Percentiles rank a stretch among this genome's conserved stretches.
These are phyloP conservation scores for Trachymyrmex septentrionalis DNA, from an alignment of 1,140 invertebrate genomes.

Conservation along the genomic window DNA sequence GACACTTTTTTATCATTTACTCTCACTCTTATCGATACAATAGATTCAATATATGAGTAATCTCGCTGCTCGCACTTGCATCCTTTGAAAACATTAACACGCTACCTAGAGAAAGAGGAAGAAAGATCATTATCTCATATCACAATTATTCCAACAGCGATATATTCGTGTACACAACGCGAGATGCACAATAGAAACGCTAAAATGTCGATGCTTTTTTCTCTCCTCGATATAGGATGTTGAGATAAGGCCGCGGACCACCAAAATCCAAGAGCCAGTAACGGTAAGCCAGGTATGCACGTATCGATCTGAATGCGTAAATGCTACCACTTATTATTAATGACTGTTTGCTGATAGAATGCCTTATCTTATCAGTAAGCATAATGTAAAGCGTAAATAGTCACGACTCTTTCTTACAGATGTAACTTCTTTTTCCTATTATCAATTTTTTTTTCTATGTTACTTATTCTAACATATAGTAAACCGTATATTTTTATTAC, in stretches of 20 bases:
- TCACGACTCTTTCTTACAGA: not conserved
- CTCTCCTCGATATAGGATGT: constrained; percentile 77
- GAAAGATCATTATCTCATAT: constrained; percentile 59
- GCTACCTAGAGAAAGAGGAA: constrained; percentile 63
- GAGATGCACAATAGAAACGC: constrained; percentile 41
- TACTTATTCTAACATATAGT: not conserved
- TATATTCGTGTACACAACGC: constrained; percentile 56
- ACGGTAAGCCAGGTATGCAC: constrained; percentile 72
- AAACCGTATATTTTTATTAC: not conserved
- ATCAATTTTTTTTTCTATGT: not conserved
- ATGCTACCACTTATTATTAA: not conserved
- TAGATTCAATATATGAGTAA: constrained; percentile 6
- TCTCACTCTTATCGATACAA: constrained; percentile 18
- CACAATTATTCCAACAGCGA: constrained; percentile 41
- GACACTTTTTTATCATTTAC: constrained; percentile 13
- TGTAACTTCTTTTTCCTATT: not conserved
- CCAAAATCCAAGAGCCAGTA: constrained; percentile 76
- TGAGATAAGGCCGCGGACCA: constrained; percentile 77
- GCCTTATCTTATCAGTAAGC: constrained; percentile 23
- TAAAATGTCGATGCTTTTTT: constrained; percentile 72
- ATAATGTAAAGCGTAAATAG: not conserved
- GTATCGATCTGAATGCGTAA: constrained; percentile 39
- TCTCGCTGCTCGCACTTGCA: constrained; percentile 28
- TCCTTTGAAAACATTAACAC: constrained; percentile 33
- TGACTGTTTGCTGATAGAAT: constrained; percentile 5